Evolutionary conservation across 2,797 vertebrate species (phyloP).

Genomic region (Cynopterus sphinx): DNA sequence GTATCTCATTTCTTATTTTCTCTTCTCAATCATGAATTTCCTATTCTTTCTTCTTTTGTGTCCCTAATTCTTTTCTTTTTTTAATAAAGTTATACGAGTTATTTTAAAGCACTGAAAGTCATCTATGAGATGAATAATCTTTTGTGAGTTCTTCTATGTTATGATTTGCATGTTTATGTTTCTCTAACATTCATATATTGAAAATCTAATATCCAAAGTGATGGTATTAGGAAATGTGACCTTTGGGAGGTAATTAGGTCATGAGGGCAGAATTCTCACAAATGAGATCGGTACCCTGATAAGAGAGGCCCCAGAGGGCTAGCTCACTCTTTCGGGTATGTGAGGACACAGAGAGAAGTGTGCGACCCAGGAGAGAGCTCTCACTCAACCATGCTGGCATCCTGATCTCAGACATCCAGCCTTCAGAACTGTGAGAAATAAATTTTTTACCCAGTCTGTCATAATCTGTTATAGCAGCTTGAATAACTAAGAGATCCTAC

Average conservation of each 20-base stretch:
- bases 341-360: neutral
- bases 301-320: neutral
- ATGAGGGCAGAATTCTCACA: neutral
- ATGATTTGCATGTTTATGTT: neutral
- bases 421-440: neutral
- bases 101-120: neutral
- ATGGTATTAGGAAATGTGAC: neutral
- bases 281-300: neutral
- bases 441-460: neutral
- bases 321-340: neutral
- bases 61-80: neutral
- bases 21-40: neutral
- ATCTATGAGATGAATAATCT: neutral
- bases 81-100: neutral
- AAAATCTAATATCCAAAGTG: neutral
- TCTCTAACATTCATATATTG: neutral
- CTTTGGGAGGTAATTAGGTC: neutral
- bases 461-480: neutral
- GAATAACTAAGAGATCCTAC: neutral
- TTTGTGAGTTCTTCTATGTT: neutral
- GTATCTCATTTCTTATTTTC: neutral
- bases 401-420: neutral
- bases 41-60: neutral
- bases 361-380: neutral
- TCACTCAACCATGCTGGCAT: too few relatives aligned